A percentile compares a stretch with the other conserved stretches of the same genome.
phyloP scores from a whole-genome alignment of 2,113 vertebrate genomes.

The Fregetta grallaria region DNA sequence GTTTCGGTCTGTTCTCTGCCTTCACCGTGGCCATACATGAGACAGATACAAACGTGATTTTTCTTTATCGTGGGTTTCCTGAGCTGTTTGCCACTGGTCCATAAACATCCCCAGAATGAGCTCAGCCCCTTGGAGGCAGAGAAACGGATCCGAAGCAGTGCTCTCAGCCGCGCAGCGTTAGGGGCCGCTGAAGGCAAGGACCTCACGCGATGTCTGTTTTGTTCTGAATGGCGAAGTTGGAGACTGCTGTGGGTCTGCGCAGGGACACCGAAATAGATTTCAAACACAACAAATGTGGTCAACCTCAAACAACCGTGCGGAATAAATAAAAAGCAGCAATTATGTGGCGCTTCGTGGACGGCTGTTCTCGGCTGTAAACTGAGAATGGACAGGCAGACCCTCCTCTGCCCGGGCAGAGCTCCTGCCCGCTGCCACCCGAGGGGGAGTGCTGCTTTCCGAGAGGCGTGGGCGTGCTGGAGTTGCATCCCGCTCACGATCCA shows the following conservation, averaged over 20 bases:
- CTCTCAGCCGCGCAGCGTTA: not conserved
- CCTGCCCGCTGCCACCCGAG: not conserved
- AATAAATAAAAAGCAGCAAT: not conserved
- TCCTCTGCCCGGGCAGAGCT: not conserved
- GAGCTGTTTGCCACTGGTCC: not conserved
- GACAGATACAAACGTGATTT: not conserved
- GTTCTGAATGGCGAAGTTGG: not conserved
- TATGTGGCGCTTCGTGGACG: fast-evolving
- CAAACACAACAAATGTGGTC: not conserved
- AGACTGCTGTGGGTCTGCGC: not conserved
- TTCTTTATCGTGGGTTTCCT: not conserved
- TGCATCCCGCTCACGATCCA: not conserved
- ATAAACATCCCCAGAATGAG: not conserved
- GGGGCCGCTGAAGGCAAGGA: not conserved
- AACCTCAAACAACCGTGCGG: not conserved
- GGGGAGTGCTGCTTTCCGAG: not conserved
- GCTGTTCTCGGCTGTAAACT: not conserved
- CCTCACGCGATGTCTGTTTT: not conserved
- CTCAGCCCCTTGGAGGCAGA: not conserved
- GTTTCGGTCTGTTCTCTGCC: not conserved
- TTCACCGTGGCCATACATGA: not conserved
- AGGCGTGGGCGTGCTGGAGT: not conserved
- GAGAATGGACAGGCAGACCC: not conserved
- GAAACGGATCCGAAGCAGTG: not conserved
- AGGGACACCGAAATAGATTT: not conserved